Conservation (phyloP, 2,113 vertebrate species). For the Pterocles gutturalis region DNA sequence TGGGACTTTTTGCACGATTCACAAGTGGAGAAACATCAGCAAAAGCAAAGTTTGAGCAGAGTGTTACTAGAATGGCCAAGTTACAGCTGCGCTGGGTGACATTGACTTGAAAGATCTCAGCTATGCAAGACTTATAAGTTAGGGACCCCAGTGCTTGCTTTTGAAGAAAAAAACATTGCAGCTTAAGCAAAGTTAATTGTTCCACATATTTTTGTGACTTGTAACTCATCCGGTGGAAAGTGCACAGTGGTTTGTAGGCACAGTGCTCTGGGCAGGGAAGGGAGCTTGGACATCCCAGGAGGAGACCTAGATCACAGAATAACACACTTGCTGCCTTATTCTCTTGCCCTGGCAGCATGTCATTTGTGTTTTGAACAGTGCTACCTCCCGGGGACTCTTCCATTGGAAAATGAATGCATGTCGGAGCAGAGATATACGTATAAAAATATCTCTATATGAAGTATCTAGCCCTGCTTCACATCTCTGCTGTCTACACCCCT, state of each 20-base stretch:
- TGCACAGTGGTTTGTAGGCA: background rate
- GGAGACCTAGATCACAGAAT: background rate
- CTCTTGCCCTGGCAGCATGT: background rate
- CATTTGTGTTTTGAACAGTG: background rate
- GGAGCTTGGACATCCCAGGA: background rate
- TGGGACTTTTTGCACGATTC: background rate
- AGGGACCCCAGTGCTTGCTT: background rate
- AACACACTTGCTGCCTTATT: background rate
- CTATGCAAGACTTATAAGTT: background rate
- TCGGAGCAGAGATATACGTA: background rate
- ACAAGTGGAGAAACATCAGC: background rate
- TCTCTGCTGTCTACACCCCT: background rate
- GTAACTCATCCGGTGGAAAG: background rate
- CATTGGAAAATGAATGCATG: background rate
- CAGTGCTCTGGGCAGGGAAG: background rate
- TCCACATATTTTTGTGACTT: background rate
- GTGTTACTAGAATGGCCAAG: background rate
- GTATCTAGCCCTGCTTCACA: background rate
- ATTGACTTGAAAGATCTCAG: background rate
- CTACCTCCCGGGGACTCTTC: background rate
- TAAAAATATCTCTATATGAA: background rate
- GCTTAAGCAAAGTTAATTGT: background rate
- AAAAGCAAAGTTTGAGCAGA: background rate
- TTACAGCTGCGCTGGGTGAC: background rate
- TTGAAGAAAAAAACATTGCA: background rate